phyloP scores from a whole-genome alignment of 2,113 vertebrate genomes.

The Lontra canadensis region DNA sequence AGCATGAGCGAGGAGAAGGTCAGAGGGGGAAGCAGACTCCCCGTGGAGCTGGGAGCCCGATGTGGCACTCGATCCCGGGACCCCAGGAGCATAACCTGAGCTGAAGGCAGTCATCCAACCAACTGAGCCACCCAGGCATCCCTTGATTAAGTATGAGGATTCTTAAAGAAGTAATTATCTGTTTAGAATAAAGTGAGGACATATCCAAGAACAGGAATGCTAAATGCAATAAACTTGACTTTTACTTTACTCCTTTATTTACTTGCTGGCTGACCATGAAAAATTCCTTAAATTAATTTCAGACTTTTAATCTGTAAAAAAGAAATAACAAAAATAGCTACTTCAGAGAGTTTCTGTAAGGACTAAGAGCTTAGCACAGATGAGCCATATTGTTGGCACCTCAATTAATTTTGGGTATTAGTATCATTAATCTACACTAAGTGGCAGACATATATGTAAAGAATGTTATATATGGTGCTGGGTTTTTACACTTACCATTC shows the following conservation, averaged over 20 bases:
- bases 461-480: neutral
- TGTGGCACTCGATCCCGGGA: no score
- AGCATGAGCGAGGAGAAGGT: no score
- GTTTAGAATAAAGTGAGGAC: neutral
- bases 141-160: neutral
- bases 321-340: neutral
- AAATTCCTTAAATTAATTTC: neutral
- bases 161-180: neutral
- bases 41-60: no score
- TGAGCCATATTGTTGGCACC: neutral
- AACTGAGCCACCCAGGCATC: no score
- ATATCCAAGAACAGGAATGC: neutral
- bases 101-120: no score
- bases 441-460: neutral
- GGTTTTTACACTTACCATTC: neutral
- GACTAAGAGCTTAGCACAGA: neutral
- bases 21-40: no score
- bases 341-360: neutral
- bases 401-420: neutral
- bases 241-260: neutral
- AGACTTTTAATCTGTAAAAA: neutral
- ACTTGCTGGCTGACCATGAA: neutral
- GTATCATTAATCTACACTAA: neutral
- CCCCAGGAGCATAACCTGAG: no score
- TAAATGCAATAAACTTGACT: neutral